Conservation (phyloP, 2,797 vertebrate genomes). For the Enteromius treurensis region DNA sequence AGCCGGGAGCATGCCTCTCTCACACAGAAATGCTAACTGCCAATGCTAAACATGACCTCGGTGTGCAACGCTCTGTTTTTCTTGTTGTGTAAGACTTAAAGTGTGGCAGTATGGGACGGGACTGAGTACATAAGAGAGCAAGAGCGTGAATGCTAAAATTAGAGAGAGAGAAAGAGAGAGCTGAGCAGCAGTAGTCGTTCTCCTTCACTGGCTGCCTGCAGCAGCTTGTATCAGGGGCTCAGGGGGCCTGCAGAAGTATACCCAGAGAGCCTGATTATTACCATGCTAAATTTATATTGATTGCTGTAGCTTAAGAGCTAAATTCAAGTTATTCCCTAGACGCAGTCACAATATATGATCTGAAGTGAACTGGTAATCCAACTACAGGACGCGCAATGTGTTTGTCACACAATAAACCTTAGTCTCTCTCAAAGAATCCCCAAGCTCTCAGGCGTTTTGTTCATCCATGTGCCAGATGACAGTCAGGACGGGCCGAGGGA, state of each 20-base stretch:
- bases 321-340: slow-evolving; percentile 75
- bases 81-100: slow-evolving; percentile 44
- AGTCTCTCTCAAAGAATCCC: slow-evolving; percentile 46
- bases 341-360: slow-evolving; percentile 60
- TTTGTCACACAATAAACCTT: slow-evolving; percentile 60
- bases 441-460: slow-evolving; percentile 50
- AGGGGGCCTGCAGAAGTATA: slow-evolving; percentile 66
- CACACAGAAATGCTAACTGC: slow-evolving; percentile 1
- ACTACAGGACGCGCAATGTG: slow-evolving; percentile 63
- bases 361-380: slow-evolving; percentile 69
- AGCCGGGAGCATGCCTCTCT: not conserved
- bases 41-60: not conserved
- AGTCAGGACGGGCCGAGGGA: not conserved
- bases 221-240: slow-evolving; percentile 53
- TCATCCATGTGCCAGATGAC: slow-evolving; percentile 32
- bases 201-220: slow-evolving; percentile 47
- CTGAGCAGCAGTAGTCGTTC: slow-evolving; percentile 44
- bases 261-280: slow-evolving; percentile 77
- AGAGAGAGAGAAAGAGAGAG: slow-evolving; percentile 53
- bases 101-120: slow-evolving; percentile 26
- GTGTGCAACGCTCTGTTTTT: slow-evolving; percentile 28
- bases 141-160: slow-evolving; percentile 27
- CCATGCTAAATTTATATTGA: slow-evolving; percentile 84
- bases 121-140: slow-evolving; percentile 37
- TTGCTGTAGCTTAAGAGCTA: slow-evolving; percentile 78